These are phyloP conservation scores for Epinephelus moara DNA, from an alignment of 2,113 vertebrate species.

Conservation along the genomic window DNA sequence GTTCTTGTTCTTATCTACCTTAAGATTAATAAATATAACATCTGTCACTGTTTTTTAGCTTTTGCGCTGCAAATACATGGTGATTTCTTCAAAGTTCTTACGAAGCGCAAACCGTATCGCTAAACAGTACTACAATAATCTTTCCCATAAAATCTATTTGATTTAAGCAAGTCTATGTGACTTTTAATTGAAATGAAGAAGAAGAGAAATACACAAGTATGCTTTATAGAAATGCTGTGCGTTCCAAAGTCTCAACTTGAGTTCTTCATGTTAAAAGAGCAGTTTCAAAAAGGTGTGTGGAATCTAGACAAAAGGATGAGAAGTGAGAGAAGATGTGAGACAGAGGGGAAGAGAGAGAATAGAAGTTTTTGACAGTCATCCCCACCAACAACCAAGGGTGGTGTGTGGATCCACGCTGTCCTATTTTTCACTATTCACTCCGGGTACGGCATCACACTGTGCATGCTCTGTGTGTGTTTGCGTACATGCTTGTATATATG, in stretches of 20 bases:
- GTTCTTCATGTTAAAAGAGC: background rate
- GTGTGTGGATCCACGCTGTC: conserved; percentile 41
- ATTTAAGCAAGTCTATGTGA: background rate
- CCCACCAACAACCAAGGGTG: conserved; percentile 30
- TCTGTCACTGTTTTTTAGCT: background rate
- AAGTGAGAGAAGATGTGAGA: background rate
- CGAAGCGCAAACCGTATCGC: background rate
- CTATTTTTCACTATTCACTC: conserved; percentile 57
- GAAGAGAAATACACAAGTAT: background rate
- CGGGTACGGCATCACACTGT: conserved; percentile 18
- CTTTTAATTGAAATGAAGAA: background rate
- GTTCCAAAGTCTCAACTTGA: background rate
- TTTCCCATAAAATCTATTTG: background rate
- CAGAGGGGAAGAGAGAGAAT: conserved; percentile 16
- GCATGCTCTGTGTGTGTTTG: conserved; percentile 19
- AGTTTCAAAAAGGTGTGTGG: background rate
- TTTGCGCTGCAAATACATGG: background rate
- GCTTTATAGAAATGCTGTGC: background rate
- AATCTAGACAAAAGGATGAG: background rate
- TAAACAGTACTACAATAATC: background rate
- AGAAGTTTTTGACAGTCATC: conserved; percentile 48
- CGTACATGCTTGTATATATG: conserved; percentile 19
- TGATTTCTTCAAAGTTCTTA: background rate
- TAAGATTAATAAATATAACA: background rate
- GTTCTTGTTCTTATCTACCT: background rate